Evolutionary conservation across 92 coral and sea anemone species (phyloP).

Genomic region (Zoanthus gigantus): DNA sequence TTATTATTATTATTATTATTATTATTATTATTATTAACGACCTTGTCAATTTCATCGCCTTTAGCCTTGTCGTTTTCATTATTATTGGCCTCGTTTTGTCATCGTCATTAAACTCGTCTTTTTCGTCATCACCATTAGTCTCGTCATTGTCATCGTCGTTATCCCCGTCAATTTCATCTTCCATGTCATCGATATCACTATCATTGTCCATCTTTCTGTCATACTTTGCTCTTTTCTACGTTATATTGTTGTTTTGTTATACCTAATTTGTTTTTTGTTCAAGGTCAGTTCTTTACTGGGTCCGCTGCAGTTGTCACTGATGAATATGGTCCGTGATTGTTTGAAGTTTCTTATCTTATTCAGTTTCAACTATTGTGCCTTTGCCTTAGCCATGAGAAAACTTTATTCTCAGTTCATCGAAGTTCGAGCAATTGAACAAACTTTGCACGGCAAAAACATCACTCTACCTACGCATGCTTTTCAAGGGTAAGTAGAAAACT

Average conservation of each 20-base stretch:
- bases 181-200: neutral
- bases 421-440: neutral
- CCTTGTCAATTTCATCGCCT: too few species aligned
- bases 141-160: too few species aligned
- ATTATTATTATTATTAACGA: too few species aligned
- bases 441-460: neutral
- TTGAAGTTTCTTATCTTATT: constrained; percentile 40
- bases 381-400: constrained; percentile 38
- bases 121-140: too few species aligned
- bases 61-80: too few species aligned
- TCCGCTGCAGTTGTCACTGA: constrained; percentile 32
- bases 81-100: too few species aligned
- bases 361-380: constrained; percentile 23
- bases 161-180: too few species aligned
- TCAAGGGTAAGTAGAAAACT: neutral
- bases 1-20: too few species aligned
- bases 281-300: constrained; percentile 42
- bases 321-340: constrained; percentile 37
- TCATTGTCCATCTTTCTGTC: too few species aligned
- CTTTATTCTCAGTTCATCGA: constrained; percentile 33
- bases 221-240: neutral
- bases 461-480: neutral
- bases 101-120: too few species aligned
- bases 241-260: neutral
- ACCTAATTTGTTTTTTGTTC: neutral